These are phyloP conservation scores for Sinotaia quadrata DNA, from an alignment of 2,888 invertebrate genomes.

Conservation along the genomic window DNA sequence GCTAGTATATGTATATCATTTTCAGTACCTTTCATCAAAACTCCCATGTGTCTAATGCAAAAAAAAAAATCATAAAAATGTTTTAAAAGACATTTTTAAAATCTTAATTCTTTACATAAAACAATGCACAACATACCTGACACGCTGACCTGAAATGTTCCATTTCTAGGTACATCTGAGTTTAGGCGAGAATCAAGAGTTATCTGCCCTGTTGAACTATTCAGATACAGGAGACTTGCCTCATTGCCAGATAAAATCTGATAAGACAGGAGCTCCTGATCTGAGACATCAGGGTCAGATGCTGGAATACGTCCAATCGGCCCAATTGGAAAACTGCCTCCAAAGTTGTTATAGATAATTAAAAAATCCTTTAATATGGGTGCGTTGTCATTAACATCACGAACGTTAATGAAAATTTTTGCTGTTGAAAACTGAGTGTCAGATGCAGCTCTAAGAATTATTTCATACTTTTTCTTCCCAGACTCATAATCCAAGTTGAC, in stretches of 20 bases:
- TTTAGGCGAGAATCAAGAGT: constrained; percentile 92
- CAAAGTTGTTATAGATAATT: constrained; percentile 95
- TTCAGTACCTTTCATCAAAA: no score
- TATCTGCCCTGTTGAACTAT: constrained; percentile 83
- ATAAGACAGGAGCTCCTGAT: constrained; percentile 81
- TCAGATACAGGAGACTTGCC: constrained; percentile 88
- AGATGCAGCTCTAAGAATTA: constrained; percentile 91
- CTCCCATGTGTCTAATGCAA: no score
- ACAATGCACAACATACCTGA: constrained; percentile 80
- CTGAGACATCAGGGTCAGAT: constrained; percentile 93
- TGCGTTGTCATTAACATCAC: constrained; percentile 94
- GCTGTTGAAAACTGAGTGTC: constrained; percentile 91
- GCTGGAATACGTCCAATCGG: constrained; percentile 94
- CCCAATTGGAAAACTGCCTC: constrained; percentile 92
- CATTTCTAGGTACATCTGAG: constrained; percentile 94
- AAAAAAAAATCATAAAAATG: no score
- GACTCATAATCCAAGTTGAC: constrained; percentile 96
- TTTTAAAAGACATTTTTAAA: no score
- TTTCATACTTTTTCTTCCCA: constrained; percentile 89
- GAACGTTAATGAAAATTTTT: constrained; percentile 86
- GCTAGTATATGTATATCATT: no score
- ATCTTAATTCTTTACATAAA: no score
- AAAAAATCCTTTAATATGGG: constrained; percentile 92
- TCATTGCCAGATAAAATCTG: constrained; percentile 92
- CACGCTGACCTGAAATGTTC: constrained; percentile 94